These are phyloP conservation scores for Malacoraja senta DNA, from an alignment of 2,797 vertebrate genomes.

Conservation along the genomic window DNA sequence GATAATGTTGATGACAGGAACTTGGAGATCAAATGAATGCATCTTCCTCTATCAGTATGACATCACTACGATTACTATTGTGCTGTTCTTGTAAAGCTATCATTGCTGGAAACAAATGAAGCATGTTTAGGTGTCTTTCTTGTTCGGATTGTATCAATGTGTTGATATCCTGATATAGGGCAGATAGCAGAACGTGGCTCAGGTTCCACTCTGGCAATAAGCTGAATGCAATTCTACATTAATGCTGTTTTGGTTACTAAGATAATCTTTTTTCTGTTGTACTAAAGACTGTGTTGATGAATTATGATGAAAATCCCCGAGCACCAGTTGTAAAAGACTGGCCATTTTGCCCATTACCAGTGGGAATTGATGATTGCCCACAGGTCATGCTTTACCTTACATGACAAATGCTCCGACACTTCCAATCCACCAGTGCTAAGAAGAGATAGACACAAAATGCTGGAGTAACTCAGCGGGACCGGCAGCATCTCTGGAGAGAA, in stretches of 20 bases:
- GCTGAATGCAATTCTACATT: neutral
- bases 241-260: neutral
- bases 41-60: neutral
- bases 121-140: neutral
- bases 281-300: neutral
- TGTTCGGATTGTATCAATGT: neutral
- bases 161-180: neutral
- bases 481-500: too few relatives aligned
- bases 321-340: neutral
- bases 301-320: neutral
- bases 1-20: neutral
- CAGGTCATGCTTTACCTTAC: neutral
- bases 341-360: neutral
- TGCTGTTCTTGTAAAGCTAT: neutral
- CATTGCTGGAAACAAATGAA: neutral
- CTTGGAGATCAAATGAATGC: neutral
- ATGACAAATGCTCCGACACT: neutral
- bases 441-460: neutral
- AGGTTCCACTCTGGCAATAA: neutral
- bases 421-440: neutral
- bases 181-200: neutral
- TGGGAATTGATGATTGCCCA: neutral
- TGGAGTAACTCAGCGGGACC: too few relatives aligned
- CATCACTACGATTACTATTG: neutral
- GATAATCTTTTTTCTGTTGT: neutral